A percentile compares a stretch with the other conserved stretches of the same genome.
These are phyloP conservation scores for Onychostoma macrolepis DNA, from an alignment of 2,113 vertebrate genomes.

Conservation along the genomic window DNA sequence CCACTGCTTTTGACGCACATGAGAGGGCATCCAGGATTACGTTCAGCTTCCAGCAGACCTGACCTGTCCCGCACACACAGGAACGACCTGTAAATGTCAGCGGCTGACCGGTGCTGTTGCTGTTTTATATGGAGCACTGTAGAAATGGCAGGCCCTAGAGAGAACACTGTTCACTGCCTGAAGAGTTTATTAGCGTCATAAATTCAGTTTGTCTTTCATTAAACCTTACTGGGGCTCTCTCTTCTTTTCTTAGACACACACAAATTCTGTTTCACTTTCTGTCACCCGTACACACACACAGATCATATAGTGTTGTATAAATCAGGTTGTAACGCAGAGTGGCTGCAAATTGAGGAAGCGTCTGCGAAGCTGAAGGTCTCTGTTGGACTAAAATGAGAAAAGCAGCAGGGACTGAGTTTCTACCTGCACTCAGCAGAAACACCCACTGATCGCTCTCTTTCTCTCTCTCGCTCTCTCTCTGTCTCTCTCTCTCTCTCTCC, in stretches of 20 bases:
- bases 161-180: slow-evolving; percentile 17
- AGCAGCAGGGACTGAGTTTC: slow-evolving; percentile 50
- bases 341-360: slow-evolving; percentile 35
- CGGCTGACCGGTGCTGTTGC: background rate
- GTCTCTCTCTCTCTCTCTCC: background rate
- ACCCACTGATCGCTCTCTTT: slow-evolving; percentile 16
- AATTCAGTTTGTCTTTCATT: slow-evolving; percentile 56
- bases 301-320: slow-evolving; percentile 40
- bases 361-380: slow-evolving; percentile 42
- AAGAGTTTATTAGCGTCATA: slow-evolving; percentile 53
- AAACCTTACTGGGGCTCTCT: slow-evolving; percentile 37
- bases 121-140: slow-evolving; percentile 38
- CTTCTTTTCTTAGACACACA: background rate
- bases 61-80: background rate
- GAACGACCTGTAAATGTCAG: slow-evolving; percentile 44
- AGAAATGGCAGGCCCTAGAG: slow-evolving; percentile 50
- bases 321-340: slow-evolving; percentile 39
- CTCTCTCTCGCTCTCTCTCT: slow-evolving; percentile 7
- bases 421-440: slow-evolving; percentile 46
- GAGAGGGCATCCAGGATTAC: background rate
- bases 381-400: slow-evolving; percentile 61
- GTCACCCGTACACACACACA: background rate
- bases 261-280: slow-evolving; percentile 8
- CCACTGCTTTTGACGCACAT: slow-evolving; percentile 20
- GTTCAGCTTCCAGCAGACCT: background rate